Evolutionary conservation across 1,140 invertebrate species (phyloP), one percentile per base, ranked within the genome.

Genomic region (Tetramorium parvispinum): DNA sequence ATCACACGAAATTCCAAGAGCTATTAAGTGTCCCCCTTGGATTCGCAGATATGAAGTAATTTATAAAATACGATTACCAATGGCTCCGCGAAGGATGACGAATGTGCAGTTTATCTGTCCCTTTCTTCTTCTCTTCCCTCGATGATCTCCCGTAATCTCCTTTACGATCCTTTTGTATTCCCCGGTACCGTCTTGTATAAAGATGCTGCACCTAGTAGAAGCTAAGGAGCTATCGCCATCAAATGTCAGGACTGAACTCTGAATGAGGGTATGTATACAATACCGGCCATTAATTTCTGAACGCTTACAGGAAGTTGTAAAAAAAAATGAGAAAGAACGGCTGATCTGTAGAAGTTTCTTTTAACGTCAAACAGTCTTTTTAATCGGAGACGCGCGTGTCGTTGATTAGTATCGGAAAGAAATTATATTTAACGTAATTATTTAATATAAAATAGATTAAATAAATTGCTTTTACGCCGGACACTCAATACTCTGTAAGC

Each of bases 1-100:
- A 7, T n/a, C 18, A 3, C 16, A 40, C 6, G 7, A 65, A 43
- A 68, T 66, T 66, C 8, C 40, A 16, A 66, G 40, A 11, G 11
- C 21, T 46, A 66, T 13, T 66, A 66, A 68, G 4, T 68, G 16
- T 76, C 4, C 61, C 13, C 43, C 16, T 83, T 24, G 32, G 11
- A 73, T 83, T 83, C 24, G 10, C 27, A 75, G 27, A n/a, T 3
- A 21, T 1, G 43, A 83, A 24, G 40, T 49, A 43, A 71, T 70
- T 43, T 55, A 40, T 55, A 46, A 73, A 43, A 75, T 16, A 75
- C 6, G 2, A 59, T 43, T 55, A 32, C 5, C 73, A 83, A 46
- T 43, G 32, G 2, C 16, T 77, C 21, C 18, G 8, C 61, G 18
- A 13, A 32, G 24, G 11, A 11, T 68, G 16, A 46, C 11, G 40